phyloP scores from a whole-genome alignment of 2,888 invertebrate species.

The Apoda limacodes region DNA sequence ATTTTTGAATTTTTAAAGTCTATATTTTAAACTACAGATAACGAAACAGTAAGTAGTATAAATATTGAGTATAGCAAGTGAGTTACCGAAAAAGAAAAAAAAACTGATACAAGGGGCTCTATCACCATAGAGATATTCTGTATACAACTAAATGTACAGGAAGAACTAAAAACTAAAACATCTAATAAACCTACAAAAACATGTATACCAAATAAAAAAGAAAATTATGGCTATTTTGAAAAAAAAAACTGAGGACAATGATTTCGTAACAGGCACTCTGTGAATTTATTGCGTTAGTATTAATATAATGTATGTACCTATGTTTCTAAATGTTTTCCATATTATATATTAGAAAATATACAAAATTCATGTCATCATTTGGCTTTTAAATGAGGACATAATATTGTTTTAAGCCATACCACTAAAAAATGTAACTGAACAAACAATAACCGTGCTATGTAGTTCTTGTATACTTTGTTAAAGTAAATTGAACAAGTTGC shows the following conservation, averaged over 20 bases:
- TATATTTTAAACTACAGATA: slow-evolving; percentile 4
- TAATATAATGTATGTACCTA: slow-evolving; percentile 40
- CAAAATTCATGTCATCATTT: slow-evolving; percentile 38
- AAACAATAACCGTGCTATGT: slow-evolving; percentile 1
- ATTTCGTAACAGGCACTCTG: slow-evolving; percentile 63
- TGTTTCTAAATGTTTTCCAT: slow-evolving; percentile 30
- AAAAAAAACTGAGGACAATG: slow-evolving; percentile 48
- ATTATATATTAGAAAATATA: slow-evolving; percentile 44
- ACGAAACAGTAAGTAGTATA: slow-evolving; percentile 19
- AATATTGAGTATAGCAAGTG: slow-evolving; percentile 22
- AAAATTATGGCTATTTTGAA: slow-evolving; percentile 61
- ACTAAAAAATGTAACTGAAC: slow-evolving; percentile 12
- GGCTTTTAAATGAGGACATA: too few species aligned
- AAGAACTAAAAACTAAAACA: slow-evolving; percentile 2
- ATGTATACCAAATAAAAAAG: not conserved
- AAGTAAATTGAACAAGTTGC: not conserved
- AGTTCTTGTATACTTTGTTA: not conserved
- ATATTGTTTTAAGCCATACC: slow-evolving; percentile 8
- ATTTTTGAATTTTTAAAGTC: slow-evolving; percentile 39
- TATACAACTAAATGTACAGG: slow-evolving; percentile 19
- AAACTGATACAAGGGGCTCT: slow-evolving; percentile 42
- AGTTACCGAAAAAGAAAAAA: slow-evolving; percentile 32
- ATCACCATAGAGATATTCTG: slow-evolving; percentile 24
- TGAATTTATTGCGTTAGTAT: slow-evolving; percentile 52
- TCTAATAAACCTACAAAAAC: too few species aligned